These are phyloP conservation scores for Tubulanus polymorphus DNA, from an alignment of 2,888 invertebrate genomes.

Conservation along the genomic window DNA sequence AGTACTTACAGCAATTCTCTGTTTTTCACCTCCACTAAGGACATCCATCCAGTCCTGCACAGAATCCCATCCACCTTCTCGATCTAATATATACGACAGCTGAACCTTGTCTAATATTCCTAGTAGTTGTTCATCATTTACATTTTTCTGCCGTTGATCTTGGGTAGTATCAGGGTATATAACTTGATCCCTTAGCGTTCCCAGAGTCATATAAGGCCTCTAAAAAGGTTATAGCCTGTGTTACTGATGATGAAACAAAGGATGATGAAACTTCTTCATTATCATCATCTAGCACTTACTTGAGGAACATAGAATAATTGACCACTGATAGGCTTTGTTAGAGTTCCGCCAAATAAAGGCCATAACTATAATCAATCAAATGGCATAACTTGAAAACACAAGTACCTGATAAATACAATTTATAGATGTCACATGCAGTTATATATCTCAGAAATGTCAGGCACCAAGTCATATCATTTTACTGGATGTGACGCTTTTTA, in stretches of 20 bases:
- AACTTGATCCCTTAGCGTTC: conserved; percentile 87
- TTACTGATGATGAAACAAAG: background rate
- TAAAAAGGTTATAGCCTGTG: conserved; percentile 55
- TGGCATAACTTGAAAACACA: too few relatives aligned
- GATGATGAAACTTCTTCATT: background rate
- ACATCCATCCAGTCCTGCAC: conserved; percentile 98
- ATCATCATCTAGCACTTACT: conserved; percentile 28
- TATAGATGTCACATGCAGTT: too few relatives aligned
- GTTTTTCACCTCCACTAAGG: conserved; percentile 96
- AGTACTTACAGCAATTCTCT: conserved; percentile 80
- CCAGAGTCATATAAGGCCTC: conserved; percentile 96
- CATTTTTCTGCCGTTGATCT: conserved; percentile 71
- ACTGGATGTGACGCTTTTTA: too few relatives aligned
- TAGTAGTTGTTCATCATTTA: conserved; percentile 73
- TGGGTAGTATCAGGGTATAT: conserved; percentile 90
- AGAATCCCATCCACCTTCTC: conserved; percentile 86
- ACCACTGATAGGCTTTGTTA: conserved; percentile 91
- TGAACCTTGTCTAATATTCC: conserved; percentile 76
- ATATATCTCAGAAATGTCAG: too few relatives aligned
- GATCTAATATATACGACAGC: conserved; percentile 73
- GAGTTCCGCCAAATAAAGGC: conserved; percentile 90
- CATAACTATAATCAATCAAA: too few relatives aligned
- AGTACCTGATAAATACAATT: too few relatives aligned
- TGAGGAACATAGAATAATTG: conserved; percentile 94
- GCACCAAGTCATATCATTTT: too few relatives aligned